These are phyloP conservation scores for Chanos chanos DNA, from an alignment of 2,797 vertebrate species.

Conservation along the genomic window DNA sequence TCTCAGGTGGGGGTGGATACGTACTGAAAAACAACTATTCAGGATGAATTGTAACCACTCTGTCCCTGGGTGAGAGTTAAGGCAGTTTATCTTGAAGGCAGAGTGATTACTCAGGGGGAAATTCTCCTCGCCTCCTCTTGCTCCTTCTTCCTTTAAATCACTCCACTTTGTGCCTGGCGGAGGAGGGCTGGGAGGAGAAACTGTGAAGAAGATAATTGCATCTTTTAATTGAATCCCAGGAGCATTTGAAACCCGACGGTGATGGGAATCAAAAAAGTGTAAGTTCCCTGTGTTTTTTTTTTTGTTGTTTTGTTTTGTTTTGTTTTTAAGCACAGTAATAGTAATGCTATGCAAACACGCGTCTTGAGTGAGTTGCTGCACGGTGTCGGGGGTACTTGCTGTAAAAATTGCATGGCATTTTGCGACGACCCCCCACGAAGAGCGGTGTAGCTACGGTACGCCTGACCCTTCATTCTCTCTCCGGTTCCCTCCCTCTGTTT, in stretches of 20 bases:
- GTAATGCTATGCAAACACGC: slow-evolving; percentile 19
- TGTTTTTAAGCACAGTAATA: too few species aligned
- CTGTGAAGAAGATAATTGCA: slow-evolving; percentile 61
- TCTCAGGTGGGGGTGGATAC: slow-evolving; percentile 14
- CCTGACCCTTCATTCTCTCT: background rate
- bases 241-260: slow-evolving; percentile 50
- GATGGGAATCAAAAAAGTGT: slow-evolving; percentile 55
- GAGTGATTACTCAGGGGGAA: slow-evolving; percentile 14
- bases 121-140: background rate
- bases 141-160: slow-evolving; percentile 19
- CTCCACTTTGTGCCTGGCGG: slow-evolving; percentile 22
- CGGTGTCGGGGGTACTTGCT: background rate
- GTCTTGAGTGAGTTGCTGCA: background rate
- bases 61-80: slow-evolving; percentile 9
- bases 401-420: background rate
- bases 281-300: slow-evolving; percentile 28
- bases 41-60: slow-evolving; percentile 21
- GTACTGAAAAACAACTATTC: slow-evolving; percentile 33
- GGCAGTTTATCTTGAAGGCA: slow-evolving; percentile 37
- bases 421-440: background rate
- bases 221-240: slow-evolving; percentile 70
- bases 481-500: slow-evolving; percentile 4
- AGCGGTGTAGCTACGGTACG: background rate
- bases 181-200: slow-evolving; percentile 17
- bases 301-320: too few species aligned